phyloP scores from a whole-genome alignment of 2,888 invertebrate genomes.

The Trissoscelio sp. region DNA sequence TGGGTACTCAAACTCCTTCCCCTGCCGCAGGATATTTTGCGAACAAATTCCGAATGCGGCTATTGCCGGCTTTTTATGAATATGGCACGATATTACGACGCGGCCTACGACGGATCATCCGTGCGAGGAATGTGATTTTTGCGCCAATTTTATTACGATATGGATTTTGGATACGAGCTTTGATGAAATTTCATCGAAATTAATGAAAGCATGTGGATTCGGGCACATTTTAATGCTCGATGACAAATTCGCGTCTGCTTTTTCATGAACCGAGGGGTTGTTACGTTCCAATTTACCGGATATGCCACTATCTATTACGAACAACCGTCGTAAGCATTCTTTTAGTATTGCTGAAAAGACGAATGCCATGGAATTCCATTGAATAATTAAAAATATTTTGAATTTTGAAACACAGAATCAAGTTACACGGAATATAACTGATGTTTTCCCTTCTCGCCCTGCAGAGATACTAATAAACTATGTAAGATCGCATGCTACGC shows the following conservation, averaged over 20 bases:
- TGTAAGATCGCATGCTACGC: not conserved
- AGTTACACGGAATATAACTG: not conserved
- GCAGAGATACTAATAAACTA: not conserved
- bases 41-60: constrained; percentile 36
- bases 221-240: not conserved
- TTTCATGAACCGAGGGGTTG: not conserved
- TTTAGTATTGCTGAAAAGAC: constrained; percentile 3
- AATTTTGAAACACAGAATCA: not conserved
- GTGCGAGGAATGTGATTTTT: not conserved
- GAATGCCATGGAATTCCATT: not conserved
- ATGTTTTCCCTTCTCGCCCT: not conserved
- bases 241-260: not conserved
- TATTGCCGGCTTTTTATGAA: constrained; percentile 25
- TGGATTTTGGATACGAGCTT: not conserved
- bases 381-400: constrained; percentile 13
- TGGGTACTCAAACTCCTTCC: constrained; percentile 26
- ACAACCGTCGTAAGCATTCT: not conserved
- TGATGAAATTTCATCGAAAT: not conserved
- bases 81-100: not conserved
- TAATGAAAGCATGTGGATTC: not conserved
- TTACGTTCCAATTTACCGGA: not conserved
- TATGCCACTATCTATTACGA: not conserved
- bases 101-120: not conserved
- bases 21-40: constrained; percentile 44
- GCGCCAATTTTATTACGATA: constrained; percentile 2